phyloP scores from a whole-genome alignment of 2,113 vertebrate species.

The Coracopsis vasa region DNA sequence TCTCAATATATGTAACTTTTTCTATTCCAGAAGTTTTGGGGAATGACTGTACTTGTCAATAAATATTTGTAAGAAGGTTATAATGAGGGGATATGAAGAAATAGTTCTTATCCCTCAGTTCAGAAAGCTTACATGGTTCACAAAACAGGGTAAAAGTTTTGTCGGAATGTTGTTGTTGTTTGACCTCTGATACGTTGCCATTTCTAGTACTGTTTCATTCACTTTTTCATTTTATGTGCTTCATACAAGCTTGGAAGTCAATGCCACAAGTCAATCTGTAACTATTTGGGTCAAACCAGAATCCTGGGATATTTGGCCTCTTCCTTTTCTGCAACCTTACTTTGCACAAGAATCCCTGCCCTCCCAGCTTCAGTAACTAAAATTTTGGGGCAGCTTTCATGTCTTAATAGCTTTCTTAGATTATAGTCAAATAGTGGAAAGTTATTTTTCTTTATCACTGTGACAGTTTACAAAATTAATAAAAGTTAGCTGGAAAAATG shows the following conservation, averaged over 20 bases:
- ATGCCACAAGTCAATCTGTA: neutral
- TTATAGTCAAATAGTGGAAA: neutral
- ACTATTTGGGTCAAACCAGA: neutral
- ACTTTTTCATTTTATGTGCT: neutral
- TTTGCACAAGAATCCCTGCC: neutral
- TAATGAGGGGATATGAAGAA: slow-evolving; percentile 16
- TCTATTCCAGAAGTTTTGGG: slow-evolving; percentile 15
- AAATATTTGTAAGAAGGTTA: slow-evolving; percentile 9
- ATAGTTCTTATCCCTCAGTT: slow-evolving; percentile 4
- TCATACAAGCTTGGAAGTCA: neutral
- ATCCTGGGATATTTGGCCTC: neutral
- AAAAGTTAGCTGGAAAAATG: neutral
- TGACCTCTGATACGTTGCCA: neutral
- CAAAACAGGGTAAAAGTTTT: slow-evolving; percentile 15
- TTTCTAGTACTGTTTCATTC: slow-evolving; percentile 25
- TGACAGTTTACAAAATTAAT: neutral
- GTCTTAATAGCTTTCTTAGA: neutral
- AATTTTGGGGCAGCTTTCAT: neutral
- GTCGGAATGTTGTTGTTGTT: neutral
- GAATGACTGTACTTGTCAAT: slow-evolving; percentile 33
- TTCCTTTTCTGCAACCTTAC: neutral
- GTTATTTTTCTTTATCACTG: neutral
- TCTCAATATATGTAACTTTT: neutral
- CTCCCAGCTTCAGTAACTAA: neutral
- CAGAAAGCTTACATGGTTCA: neutral